Conservation (phyloP, 2,797 vertebrate genomes). For the Notolepis coatsorum region DNA sequence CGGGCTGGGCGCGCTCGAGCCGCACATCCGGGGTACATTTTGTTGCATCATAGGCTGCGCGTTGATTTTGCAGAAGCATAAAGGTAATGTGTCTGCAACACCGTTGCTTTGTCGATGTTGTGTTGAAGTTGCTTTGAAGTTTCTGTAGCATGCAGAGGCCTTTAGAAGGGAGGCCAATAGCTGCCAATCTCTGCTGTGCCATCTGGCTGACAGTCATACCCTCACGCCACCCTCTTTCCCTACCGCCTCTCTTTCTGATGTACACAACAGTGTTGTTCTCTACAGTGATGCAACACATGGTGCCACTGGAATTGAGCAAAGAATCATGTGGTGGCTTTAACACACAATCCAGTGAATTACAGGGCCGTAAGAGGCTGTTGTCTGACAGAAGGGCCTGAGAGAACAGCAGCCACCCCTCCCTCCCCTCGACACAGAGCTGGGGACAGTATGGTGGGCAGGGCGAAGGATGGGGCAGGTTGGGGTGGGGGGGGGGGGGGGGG, state of each 20-base stretch:
- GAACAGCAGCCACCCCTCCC: conserved; percentile 29
- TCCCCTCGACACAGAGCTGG: conserved; percentile 48
- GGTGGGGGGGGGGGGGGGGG: conserved; percentile 19
- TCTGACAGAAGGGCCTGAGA: conserved; percentile 44
- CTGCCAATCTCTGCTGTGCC: conserved; percentile 59
- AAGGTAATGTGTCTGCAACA: too few species aligned
- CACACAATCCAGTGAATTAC: conserved; percentile 67
- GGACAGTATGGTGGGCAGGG: conserved; percentile 37
- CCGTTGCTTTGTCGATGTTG: too few species aligned
- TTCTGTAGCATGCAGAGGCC: too few species aligned
- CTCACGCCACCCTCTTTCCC: conserved; percentile 24
- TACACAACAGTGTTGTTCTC: conserved; percentile 69
- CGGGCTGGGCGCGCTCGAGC: too few species aligned
- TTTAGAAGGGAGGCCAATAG: conserved; percentile 19
- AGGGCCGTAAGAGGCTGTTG: conserved; percentile 55
- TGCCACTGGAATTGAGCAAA: conserved; percentile 65
- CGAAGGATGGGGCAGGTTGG: conserved; percentile 21
- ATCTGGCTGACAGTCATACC: conserved; percentile 41
- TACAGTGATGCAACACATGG: conserved; percentile 59
- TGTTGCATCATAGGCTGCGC: too few species aligned
- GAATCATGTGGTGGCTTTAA: conserved; percentile 62
- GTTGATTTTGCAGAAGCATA: too few species aligned
- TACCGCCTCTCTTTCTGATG: conserved; percentile 59
- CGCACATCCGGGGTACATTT: too few species aligned
- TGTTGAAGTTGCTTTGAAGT: too few species aligned